phyloP scores from a whole-genome alignment of 2,113 vertebrate species.

The Nesogale talazaci region DNA sequence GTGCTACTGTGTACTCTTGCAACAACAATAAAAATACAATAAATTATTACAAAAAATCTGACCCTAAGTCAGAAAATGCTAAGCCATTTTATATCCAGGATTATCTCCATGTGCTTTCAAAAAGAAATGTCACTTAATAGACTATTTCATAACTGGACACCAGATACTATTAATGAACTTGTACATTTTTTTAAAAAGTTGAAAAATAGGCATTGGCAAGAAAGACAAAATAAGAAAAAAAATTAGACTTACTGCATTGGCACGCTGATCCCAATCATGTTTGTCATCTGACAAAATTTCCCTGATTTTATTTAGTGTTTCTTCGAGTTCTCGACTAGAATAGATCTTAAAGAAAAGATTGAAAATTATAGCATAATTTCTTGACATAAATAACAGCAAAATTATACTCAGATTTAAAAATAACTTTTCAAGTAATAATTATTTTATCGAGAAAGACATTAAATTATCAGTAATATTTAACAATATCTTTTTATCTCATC shows the following conservation, averaged over 20 bases:
- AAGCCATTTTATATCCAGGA: neutral
- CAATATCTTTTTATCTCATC: conserved; percentile 17
- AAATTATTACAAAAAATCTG: neutral
- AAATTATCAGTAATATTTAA: neutral
- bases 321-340: conserved; percentile 96
- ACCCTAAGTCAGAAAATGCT: neutral
- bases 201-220: neutral
- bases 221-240: conserved; percentile 5
- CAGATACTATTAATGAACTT: neutral
- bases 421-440: neutral
- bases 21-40: neutral
- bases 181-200: neutral
- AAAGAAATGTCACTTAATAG: conserved; percentile 26
- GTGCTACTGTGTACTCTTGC: neutral
- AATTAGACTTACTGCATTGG: conserved; percentile 89
- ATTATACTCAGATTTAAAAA: neutral
- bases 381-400: conserved; percentile 36
- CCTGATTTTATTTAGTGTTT: conserved; percentile 98
- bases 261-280: conserved; percentile 98
- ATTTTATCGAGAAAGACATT: neutral
- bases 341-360: conserved; percentile 90
- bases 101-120: neutral
- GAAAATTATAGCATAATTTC: conserved; percentile 50
- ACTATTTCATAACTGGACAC: neutral
- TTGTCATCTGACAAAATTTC: conserved; percentile 99